phyloP scores from a whole-genome alignment of 2,888 invertebrate species.

The Petrophora chlorosata region DNA sequence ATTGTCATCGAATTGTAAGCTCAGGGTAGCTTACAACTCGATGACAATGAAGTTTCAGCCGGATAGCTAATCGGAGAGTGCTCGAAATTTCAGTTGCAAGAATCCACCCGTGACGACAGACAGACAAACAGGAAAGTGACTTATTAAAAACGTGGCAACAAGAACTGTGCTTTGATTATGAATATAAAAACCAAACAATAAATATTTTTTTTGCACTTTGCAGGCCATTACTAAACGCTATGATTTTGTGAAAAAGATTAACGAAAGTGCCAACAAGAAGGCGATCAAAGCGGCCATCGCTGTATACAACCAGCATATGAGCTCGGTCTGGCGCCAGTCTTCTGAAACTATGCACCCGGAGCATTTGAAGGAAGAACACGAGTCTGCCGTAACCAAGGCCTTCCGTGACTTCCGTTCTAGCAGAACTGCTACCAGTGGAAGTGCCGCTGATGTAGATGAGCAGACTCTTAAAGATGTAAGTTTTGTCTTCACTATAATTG shows the following conservation, averaged over 20 bases:
- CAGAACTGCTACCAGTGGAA: conserved; percentile 76
- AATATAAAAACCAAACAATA: too few relatives aligned
- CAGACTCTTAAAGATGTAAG: background rate
- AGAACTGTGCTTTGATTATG: too few relatives aligned
- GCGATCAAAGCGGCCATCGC: background rate
- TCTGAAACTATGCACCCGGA: background rate
- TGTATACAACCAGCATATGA: background rate
- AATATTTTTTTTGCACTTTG: background rate
- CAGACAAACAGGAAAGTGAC: too few relatives aligned
- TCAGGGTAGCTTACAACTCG: too few relatives aligned
- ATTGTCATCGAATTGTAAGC: too few relatives aligned
- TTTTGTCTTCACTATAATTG: too few relatives aligned
- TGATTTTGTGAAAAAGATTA: background rate
- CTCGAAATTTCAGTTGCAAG: too few relatives aligned
- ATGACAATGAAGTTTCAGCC: too few relatives aligned
- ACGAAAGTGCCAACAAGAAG: background rate
- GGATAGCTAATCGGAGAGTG: too few relatives aligned
- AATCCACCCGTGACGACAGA: too few relatives aligned
- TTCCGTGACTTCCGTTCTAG: conserved; percentile 90
- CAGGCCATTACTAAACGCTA: background rate
- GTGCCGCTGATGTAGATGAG: conserved; percentile 68
- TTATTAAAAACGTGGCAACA: too few relatives aligned
- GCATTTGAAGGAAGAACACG: background rate
- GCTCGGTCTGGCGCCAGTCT: background rate
- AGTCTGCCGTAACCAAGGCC: conserved; percentile 87